Evolutionary conservation across 2,888 invertebrate species (phyloP).

Genomic region (Cosmopolites sordidus): DNA sequence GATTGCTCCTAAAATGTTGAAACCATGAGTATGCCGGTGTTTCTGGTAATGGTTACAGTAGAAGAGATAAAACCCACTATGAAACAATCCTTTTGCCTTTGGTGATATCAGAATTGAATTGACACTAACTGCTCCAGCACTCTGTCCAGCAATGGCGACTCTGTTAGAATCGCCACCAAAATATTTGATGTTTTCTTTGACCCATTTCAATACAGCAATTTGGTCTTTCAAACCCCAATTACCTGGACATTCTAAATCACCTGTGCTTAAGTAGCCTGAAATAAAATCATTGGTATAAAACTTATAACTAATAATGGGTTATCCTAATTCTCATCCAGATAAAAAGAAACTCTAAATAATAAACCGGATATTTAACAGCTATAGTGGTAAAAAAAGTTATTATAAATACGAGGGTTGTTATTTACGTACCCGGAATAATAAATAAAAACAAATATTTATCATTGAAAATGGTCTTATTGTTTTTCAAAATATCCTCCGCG

Average conservation of each 20-base stretch:
- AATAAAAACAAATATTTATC: too few relatives aligned
- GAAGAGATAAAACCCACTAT: too few relatives aligned
- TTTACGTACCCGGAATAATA: too few relatives aligned
- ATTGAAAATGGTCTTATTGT: too few relatives aligned
- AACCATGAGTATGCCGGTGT: neutral
- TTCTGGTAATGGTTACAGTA: neutral
- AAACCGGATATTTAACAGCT: too few relatives aligned
- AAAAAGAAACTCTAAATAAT: too few relatives aligned
- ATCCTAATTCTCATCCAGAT: too few relatives aligned
- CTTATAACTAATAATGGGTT: too few relatives aligned
- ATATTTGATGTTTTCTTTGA: constrained; percentile 44
- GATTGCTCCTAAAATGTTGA: constrained; percentile 37
- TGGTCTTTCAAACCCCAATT: constrained; percentile 52
- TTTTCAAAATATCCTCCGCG: too few relatives aligned
- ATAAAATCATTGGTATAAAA: too few relatives aligned
- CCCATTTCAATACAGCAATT: constrained; percentile 47
- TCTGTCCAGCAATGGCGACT: constrained; percentile 50
- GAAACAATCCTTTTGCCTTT: constrained; percentile 19
- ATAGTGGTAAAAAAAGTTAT: too few relatives aligned
- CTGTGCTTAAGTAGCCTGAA: constrained; percentile 41
- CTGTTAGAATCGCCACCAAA: constrained; percentile 47
- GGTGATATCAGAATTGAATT: constrained; percentile 46
- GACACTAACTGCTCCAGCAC: constrained; percentile 48
- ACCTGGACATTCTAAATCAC: constrained; percentile 47
- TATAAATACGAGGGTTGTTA: too few relatives aligned